Evolutionary conservation across 2,888 invertebrate species (phyloP), one percentile per base, ranked within the genome.

Genomic region (Drosophila picticornis): DNA sequence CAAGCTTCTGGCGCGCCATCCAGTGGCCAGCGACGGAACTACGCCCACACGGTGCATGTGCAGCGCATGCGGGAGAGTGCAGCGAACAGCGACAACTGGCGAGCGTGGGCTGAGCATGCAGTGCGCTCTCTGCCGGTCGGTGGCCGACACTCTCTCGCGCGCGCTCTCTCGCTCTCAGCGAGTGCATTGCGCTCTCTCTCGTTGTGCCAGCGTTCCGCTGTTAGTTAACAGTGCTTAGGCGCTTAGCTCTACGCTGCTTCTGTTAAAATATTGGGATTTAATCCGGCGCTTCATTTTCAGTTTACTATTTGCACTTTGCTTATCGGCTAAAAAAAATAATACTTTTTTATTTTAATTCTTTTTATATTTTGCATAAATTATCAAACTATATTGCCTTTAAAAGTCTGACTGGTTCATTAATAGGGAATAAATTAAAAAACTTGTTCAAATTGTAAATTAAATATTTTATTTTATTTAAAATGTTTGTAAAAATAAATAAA

Each of bases 1-100:
- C 64, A 73, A 58, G 61, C 74, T 59, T 55, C 32, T 32, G 38
- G 34, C 46, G 65, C 91, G 91, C 88, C 91, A 76, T 80, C 91
- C 68, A 71, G 59, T 67, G 91, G 70, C 50, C 68, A 72, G 43
- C 16, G 46, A 7, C 31, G 29, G 82, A 86, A 91, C 80, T 84
- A 78, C 0, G 25, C 51, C 0, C 13, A 34, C 27, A 59, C 32
- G 10, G 11, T 25, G 46, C 38, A 19, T 7, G 22, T 56, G 38
- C 25, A 13, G 75, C 75, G 75, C 83, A 68, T 46, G 66, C 74
- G 34, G 22, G 31, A 48, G 27, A 51, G 25, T 6, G 16, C n/a
- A 32, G 7, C 1, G 19, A 16, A 51, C 38, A 27, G 50, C 16
- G 10, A 16, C 27, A 13, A 0, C 32, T 34, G 19, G 40, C 4